Conservation (phyloP, 2,113 vertebrate species). For the Formicarius rufipectus region DNA sequence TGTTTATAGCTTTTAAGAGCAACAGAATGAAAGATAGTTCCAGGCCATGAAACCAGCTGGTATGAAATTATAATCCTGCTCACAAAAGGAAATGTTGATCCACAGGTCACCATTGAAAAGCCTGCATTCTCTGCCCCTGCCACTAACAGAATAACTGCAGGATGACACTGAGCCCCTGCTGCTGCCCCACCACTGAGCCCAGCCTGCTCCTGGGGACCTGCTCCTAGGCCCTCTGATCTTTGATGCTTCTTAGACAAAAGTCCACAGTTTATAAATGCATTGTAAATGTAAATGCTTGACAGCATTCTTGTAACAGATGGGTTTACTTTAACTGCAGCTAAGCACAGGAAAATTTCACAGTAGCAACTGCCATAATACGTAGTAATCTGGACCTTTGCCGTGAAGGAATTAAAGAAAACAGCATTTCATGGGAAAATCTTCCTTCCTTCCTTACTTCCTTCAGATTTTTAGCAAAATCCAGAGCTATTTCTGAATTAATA, state of each 20-base stretch:
- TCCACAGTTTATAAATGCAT: background rate
- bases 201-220: background rate
- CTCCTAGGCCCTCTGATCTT: background rate
- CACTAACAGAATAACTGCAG: rapidly evolving
- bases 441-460: background rate
- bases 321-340: background rate
- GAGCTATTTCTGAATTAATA: background rate
- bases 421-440: background rate
- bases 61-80: background rate
- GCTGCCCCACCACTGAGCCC: background rate
- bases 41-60: background rate
- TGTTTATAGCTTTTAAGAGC: background rate
- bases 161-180: too few species aligned
- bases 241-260: background rate
- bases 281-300: background rate
- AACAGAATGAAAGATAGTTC: background rate
- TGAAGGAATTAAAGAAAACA: background rate
- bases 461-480: background rate
- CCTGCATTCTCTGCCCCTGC: background rate
- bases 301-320: background rate
- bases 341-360: background rate
- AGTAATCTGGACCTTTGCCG: background rate
- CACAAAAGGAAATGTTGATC: background rate
- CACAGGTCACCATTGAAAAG: background rate
- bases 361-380: background rate